Conservation (phyloP, 2,797 vertebrate species). For the Oryzias sinensis region DNA sequence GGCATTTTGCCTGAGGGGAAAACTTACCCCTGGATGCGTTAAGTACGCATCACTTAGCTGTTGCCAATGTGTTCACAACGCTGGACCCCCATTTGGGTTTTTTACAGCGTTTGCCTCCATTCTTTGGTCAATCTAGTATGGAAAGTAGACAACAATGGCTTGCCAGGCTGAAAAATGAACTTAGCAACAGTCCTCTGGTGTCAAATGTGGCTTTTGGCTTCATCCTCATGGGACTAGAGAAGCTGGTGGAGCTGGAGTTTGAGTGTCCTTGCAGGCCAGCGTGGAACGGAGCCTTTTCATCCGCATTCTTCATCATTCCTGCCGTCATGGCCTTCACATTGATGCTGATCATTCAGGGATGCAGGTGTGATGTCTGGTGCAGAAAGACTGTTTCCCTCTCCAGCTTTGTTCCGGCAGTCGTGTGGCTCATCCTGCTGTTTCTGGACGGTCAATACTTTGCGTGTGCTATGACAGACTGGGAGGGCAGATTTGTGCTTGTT, state of each 20-base stretch:
- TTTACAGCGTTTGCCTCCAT: conserved; percentile 64
- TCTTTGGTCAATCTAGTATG: conserved; percentile 74
- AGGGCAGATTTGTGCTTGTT: conserved; percentile 77
- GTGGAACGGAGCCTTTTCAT: conserved; percentile 78
- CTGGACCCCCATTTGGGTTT: conserved; percentile 70
- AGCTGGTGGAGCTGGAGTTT: conserved; percentile 80
- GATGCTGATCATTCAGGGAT: conserved; percentile 80
- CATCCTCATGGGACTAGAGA: conserved; percentile 81
- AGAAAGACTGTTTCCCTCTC: conserved; percentile 69
- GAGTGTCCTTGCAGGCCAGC: conserved; percentile 78
- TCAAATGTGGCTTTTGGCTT: conserved; percentile 81
- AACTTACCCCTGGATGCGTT: conserved; percentile 73
- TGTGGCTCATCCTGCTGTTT: conserved; percentile 80
- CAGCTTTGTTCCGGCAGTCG: conserved; percentile 74
- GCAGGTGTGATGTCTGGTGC: conserved; percentile 72
- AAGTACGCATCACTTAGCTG: conserved; percentile 77
- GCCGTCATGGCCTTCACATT: conserved; percentile 79
- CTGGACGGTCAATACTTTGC: conserved; percentile 80
- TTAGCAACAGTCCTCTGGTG: conserved; percentile 79
- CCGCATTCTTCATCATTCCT: conserved; percentile 79
- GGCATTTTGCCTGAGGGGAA: conserved; percentile 74
- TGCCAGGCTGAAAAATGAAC: conserved; percentile 80
- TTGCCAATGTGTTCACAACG: conserved; percentile 76
- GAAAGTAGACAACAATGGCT: conserved; percentile 82
- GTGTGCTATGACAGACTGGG: conserved; percentile 80